phyloP scores from a whole-genome alignment of 2,888 invertebrate species.

The Diplazon laetatorius region DNA sequence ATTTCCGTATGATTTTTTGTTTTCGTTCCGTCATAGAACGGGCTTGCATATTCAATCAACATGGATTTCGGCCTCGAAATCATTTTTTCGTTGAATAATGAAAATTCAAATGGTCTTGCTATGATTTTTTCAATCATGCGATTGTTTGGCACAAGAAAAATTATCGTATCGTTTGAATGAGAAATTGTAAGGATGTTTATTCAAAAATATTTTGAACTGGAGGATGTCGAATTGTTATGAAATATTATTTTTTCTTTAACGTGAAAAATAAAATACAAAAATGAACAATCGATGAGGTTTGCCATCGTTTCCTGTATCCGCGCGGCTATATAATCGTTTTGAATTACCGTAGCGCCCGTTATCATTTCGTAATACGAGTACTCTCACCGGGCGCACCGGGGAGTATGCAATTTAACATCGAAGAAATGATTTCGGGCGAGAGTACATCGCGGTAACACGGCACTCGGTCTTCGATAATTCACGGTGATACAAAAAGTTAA shows the following conservation, averaged over 20 bases:
- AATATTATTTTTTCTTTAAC: too few species aligned
- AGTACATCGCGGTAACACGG: conserved; percentile 4
- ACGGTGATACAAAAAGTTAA: conserved; percentile 40
- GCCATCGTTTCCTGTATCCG: background rate
- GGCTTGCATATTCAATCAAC: background rate
- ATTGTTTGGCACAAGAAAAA: too few species aligned
- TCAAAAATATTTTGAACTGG: too few species aligned
- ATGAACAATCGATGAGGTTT: background rate
- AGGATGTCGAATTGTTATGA: too few species aligned
- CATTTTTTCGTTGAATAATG: conserved; percentile 2
- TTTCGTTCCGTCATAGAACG: background rate
- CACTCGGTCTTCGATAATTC: conserved; percentile 12
- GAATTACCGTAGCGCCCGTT: background rate
- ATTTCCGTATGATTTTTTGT: conserved; percentile 11
- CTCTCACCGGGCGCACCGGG: background rate
- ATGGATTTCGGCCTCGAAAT: background rate
- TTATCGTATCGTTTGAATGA: too few species aligned
- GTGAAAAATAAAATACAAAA: too few species aligned
- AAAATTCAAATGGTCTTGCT: too few species aligned
- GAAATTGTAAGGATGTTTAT: too few species aligned
- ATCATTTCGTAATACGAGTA: background rate
- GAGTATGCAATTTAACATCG: conserved; percentile 14
- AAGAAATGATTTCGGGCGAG: conserved; percentile 33
- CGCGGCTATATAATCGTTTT: background rate
- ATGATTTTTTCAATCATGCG: too few species aligned